Evolutionary conservation across 2,888 invertebrate genomes (phyloP).

Genomic region (Drosophila kokeensis): DNA sequence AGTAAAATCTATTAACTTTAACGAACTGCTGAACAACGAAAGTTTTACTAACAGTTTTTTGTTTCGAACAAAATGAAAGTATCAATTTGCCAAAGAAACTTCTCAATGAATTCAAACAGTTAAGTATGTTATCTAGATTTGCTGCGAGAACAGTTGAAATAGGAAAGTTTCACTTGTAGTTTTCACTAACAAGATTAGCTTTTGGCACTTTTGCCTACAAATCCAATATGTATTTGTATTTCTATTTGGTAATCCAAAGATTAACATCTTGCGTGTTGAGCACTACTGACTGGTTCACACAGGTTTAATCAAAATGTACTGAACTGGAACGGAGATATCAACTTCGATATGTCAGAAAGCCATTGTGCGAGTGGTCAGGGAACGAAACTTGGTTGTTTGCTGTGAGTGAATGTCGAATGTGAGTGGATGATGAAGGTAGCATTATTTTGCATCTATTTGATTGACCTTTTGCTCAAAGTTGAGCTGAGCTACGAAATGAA

Average conservation of each 20-base stretch:
- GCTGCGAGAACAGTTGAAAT: neutral
- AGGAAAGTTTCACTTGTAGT: neutral
- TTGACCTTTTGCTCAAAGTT: slow-evolving; percentile 41
- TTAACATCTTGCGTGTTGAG: slow-evolving; percentile 5
- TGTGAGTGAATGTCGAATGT: slow-evolving; percentile 30
- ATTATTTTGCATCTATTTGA: slow-evolving; percentile 48
- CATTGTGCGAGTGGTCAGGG: slow-evolving; percentile 32
- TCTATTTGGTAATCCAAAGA: neutral
- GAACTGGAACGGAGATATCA: slow-evolving; percentile 13
- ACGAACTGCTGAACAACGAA: neutral
- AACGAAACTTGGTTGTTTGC: slow-evolving; percentile 17
- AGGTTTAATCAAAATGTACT: slow-evolving; percentile 1
- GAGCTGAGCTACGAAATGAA: slow-evolving; percentile 36
- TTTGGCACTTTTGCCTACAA: neutral
- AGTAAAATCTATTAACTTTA: neutral
- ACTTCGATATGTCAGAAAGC: slow-evolving; percentile 13
- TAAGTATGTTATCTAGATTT: neutral
- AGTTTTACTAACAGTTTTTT: neutral
- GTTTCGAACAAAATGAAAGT: neutral
- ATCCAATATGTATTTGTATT: neutral
- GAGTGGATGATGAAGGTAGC: slow-evolving; percentile 42
- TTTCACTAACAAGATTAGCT: neutral
- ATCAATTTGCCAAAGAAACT: neutral
- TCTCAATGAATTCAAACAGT: neutral
- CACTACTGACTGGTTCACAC: neutral